Evolutionary conservation across 2,888 invertebrate species (phyloP).

Genomic region (Ferrisia virgata): DNA sequence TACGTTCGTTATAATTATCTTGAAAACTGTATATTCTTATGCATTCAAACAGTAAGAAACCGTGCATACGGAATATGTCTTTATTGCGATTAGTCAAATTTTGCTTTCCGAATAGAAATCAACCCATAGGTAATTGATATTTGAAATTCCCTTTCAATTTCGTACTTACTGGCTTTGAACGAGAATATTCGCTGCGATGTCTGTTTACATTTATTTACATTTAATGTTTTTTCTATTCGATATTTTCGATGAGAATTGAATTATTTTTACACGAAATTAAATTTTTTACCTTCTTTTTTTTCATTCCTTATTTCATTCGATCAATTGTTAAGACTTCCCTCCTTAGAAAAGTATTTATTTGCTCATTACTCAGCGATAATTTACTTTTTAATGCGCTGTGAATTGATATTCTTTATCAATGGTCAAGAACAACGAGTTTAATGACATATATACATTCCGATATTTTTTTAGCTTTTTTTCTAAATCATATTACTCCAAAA

Average conservation of each 20-base stretch:
- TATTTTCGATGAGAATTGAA: too few species aligned
- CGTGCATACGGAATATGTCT: too few species aligned
- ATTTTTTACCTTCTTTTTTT: background rate
- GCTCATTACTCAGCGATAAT: slow-evolving; percentile 13
- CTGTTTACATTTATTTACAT: background rate
- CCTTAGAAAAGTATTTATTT: slow-evolving; percentile 10
- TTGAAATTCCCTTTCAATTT: too few species aligned
- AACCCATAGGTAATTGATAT: too few species aligned
- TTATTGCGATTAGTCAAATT: too few species aligned
- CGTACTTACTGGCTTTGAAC: too few species aligned
- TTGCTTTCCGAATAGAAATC: too few species aligned
- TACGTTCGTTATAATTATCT: too few species aligned
- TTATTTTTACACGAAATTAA: background rate
- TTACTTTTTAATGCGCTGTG: slow-evolving; percentile 23
- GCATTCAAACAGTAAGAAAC: too few species aligned
- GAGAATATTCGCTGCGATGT: background rate
- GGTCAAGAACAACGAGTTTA: slow-evolving; percentile 30
- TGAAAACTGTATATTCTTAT: too few species aligned
- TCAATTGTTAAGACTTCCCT: background rate
- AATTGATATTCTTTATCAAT: slow-evolving; percentile 12
- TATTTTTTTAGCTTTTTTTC: background rate
- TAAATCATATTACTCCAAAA: background rate
- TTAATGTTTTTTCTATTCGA: background rate
- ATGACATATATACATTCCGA: slow-evolving; percentile 4
- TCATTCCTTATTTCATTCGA: background rate